A percentile compares a stretch with the other conserved stretches of the same genome.
Conservation (phyloP, 92 coral and sea anemone species). For the Parazoanthus darwini region DNA sequence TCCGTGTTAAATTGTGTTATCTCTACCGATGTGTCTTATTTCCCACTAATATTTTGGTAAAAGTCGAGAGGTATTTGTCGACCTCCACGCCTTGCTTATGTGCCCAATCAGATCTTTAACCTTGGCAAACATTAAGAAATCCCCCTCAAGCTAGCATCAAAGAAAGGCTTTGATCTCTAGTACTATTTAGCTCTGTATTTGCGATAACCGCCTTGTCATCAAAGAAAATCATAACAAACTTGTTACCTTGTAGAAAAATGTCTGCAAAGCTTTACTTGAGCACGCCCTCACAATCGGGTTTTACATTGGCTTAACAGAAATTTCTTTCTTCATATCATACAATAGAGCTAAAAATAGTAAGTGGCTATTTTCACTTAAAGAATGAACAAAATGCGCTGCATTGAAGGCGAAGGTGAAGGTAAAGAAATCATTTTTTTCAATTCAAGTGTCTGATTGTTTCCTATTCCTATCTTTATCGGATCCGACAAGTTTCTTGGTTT, state of each 20-base stretch:
- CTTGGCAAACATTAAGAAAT: constrained; percentile 22
- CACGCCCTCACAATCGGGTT: neutral
- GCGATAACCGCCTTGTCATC: neutral
- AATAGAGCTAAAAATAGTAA: neutral
- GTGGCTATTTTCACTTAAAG: neutral
- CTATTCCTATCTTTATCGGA: no score
- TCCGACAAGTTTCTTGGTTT: neutral
- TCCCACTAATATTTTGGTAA: constrained; percentile 1
- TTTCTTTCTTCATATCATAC: neutral
- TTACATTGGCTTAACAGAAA: neutral
- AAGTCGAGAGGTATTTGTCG: constrained; percentile 6
- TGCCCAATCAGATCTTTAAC: neutral
- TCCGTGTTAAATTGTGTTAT: neutral
- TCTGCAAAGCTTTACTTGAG: neutral
- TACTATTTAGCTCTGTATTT: neutral
- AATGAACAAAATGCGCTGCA: neutral
- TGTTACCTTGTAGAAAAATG: neutral
- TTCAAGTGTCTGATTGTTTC: neutral
- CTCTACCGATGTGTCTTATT: neutral
- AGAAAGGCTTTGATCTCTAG: neutral
- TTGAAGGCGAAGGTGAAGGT: neutral
- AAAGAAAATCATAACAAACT: neutral
- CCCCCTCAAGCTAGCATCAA: constrained; percentile 19
- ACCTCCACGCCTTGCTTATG: neutral
- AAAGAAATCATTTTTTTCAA: neutral